Evolutionary conservation across 1,140 invertebrate species (phyloP).

Genomic region (Zaprionus nigranus): DNA sequence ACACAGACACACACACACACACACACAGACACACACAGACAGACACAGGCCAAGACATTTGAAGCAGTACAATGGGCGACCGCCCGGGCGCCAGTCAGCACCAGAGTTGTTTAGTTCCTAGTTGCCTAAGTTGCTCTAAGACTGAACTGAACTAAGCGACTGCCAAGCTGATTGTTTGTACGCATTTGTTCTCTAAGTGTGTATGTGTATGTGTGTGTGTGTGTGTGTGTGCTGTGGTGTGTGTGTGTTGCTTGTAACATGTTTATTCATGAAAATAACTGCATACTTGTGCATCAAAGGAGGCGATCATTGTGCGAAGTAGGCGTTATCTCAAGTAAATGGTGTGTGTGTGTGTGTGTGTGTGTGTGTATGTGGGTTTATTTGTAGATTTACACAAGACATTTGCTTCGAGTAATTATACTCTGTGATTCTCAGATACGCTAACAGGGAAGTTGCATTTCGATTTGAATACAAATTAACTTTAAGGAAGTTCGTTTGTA

Average conservation of each 20-base stretch:
- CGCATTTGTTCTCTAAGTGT: constrained; percentile 10
- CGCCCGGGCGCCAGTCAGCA: constrained; percentile 58
- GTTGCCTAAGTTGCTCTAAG: constrained; percentile 52
- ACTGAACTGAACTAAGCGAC: constrained; percentile 40
- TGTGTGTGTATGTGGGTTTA: background rate
- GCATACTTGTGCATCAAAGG: constrained; percentile 6
- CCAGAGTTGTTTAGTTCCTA: constrained; percentile 70
- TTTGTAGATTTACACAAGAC: background rate
- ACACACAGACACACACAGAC: background rate
- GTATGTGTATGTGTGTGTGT: background rate
- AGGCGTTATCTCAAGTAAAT: background rate
- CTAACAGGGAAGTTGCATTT: too few species aligned
- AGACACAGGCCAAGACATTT: constrained; percentile 34
- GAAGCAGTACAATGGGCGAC: constrained; percentile 61
- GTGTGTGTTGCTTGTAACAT: constrained; percentile 27
- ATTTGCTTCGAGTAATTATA: background rate
- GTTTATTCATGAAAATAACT: constrained; percentile 40
- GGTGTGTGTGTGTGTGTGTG: background rate
- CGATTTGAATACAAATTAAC: too few species aligned
- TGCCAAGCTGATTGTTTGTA: constrained; percentile 47
- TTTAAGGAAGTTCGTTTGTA: too few species aligned
- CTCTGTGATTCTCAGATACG: background rate
- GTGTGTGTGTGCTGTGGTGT: constrained; percentile 15
- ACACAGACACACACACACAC: constrained; percentile 26
- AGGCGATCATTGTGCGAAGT: background rate